These are phyloP conservation scores for Eilema sororculum DNA, from an alignment of 2,888 invertebrate species.

Conservation along the genomic window DNA sequence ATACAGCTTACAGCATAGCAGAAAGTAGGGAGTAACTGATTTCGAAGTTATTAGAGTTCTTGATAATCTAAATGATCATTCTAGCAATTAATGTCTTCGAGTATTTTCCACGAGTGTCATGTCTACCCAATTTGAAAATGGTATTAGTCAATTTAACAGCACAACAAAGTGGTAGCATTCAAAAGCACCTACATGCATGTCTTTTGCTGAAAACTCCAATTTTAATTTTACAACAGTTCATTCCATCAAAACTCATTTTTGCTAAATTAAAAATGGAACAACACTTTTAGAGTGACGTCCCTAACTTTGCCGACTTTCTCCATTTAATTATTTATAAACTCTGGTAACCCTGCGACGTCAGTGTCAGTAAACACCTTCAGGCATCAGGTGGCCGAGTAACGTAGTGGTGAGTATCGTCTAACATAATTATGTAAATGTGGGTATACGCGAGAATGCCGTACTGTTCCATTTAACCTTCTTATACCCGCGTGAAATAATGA, in stretches of 20 bases:
- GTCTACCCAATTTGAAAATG: too few relatives aligned
- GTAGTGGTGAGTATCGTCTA: conserved; percentile 41
- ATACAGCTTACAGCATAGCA: too few relatives aligned
- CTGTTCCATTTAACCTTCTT: conserved; percentile 32
- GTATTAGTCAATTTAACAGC: too few relatives aligned
- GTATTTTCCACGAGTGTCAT: too few relatives aligned
- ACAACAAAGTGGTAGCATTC: too few relatives aligned
- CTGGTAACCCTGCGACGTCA: conserved; percentile 39
- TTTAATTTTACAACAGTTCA: neutral
- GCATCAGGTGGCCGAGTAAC: conserved; percentile 64
- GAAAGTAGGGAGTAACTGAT: too few relatives aligned
- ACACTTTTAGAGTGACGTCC: neutral
- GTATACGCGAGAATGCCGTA: conserved; percentile 47
- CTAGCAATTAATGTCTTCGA: too few relatives aligned
- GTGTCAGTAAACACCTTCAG: conserved; percentile 64
- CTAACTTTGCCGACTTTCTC: neutral
- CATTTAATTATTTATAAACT: conserved; percentile 27
- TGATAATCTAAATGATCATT: too few relatives aligned
- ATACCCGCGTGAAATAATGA: neutral
- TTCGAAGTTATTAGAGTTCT: too few relatives aligned
- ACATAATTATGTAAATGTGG: conserved; percentile 57
- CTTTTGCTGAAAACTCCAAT: neutral
- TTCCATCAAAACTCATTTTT: neutral
- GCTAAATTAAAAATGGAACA: conserved; percentile 12
- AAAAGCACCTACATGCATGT: too few relatives aligned